Percentiles rank a stretch among this genome's conserved stretches.
phyloP scores from a whole-genome alignment of 2,888 invertebrate genomes.

The Anticlea derivata region DNA sequence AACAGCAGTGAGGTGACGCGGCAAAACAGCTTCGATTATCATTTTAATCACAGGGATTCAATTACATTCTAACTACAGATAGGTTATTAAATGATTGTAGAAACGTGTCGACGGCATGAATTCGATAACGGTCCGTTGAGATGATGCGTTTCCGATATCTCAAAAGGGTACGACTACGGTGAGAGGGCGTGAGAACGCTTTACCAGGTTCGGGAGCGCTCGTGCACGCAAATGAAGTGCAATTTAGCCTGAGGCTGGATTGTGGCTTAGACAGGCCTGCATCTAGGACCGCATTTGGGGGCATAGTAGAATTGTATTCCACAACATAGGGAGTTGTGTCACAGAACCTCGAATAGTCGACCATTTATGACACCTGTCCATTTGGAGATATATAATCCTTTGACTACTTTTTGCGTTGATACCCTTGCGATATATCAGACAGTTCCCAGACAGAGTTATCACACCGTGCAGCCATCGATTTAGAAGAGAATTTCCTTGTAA shows the following conservation, averaged over 20 bases:
- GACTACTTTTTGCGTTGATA: too few relatives aligned
- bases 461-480: too few relatives aligned
- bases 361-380: too few relatives aligned
- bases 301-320: neutral
- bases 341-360: too few relatives aligned
- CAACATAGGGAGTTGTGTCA: too few relatives aligned
- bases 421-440: too few relatives aligned
- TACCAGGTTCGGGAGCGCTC: slow-evolving; percentile 54
- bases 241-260: slow-evolving; percentile 64
- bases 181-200: slow-evolving; percentile 68
- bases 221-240: slow-evolving; percentile 75
- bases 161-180: slow-evolving; percentile 43
- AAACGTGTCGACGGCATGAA: slow-evolving; percentile 56
- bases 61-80: slow-evolving; percentile 53
- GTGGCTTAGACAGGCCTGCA: slow-evolving; percentile 38
- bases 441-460: too few relatives aligned
- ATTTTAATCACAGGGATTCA: slow-evolving; percentile 48
- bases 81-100: slow-evolving; percentile 54
- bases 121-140: slow-evolving; percentile 51
- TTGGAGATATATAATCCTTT: too few relatives aligned
- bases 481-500: too few relatives aligned
- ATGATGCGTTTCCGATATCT: slow-evolving; percentile 46
- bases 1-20: slow-evolving; percentile 53
- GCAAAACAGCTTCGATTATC: slow-evolving; percentile 55
- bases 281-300: slow-evolving; percentile 5